A percentile compares a stretch with the other conserved stretches of the same genome.
These are phyloP conservation scores for Chrysolina oricalcia DNA, from an alignment of 2,888 invertebrate genomes.

Conservation along the genomic window DNA sequence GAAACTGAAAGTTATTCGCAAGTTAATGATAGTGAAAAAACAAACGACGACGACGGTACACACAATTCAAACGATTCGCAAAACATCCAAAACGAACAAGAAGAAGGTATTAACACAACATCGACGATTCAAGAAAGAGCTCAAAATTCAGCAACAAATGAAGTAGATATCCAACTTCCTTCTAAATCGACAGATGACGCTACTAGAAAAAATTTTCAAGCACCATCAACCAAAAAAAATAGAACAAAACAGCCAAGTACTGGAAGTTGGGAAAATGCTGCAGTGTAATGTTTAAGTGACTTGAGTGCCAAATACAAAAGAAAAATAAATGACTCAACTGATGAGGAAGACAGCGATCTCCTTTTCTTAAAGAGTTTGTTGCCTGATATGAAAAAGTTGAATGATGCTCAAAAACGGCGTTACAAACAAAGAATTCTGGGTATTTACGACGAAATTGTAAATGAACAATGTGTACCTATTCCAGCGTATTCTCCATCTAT, in stretches of 20 bases:
- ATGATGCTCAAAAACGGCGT: constrained; percentile 38
- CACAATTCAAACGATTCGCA: constrained; percentile 28
- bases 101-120: constrained; percentile 30
- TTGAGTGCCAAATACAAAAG: constrained; percentile 25
- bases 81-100: constrained; percentile 32
- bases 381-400: too few relatives aligned
- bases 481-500: constrained; percentile 28
- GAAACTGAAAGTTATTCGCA: constrained; percentile 31
- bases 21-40: too few relatives aligned
- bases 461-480: constrained; percentile 40
- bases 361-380: constrained; percentile 41
- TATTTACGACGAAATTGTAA: constrained; percentile 45
- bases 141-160: too few relatives aligned
- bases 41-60: constrained; percentile 25
- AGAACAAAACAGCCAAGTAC: constrained; percentile 30
- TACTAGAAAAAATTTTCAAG: constrained; percentile 30
- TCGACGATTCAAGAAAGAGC: constrained; percentile 27
- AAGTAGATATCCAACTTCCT: constrained; percentile 19
- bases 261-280: constrained; percentile 38
- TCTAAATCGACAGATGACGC: constrained; percentile 19
- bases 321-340: constrained; percentile 33
- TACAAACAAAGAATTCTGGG: constrained; percentile 43
- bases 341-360: constrained; percentile 41
- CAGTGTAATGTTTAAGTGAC: constrained; percentile 24
- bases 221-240: constrained; percentile 30